A percentile compares a stretch with the other conserved stretches of the same genome.
These are phyloP conservation scores for Orbicella faveolata DNA, from an alignment of 64 coral and sea anemone genomes.

Conservation along the genomic window DNA sequence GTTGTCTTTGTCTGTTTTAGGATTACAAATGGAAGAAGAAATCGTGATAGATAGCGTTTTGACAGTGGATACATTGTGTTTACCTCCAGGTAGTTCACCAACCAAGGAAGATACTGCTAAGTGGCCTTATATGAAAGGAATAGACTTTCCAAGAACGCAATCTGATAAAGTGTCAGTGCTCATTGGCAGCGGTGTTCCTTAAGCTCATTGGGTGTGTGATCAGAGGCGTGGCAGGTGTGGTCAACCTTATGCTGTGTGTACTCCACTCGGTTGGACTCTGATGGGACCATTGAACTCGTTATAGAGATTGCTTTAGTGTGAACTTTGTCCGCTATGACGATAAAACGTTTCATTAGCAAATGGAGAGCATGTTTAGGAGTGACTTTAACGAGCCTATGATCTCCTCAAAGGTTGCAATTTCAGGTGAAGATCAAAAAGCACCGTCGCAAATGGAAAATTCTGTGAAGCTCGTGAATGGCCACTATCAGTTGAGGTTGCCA, in stretches of 20 bases:
- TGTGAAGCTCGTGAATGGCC: background rate
- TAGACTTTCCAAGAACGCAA: constrained; percentile 26
- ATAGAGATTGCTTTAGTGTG: constrained; percentile 14
- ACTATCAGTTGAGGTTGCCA: background rate
- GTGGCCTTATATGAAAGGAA: constrained; percentile 50
- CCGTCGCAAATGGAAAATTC: background rate
- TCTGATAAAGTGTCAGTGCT: constrained; percentile 43
- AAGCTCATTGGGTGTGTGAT: constrained; percentile 67
- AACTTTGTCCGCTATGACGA: constrained; percentile 26
- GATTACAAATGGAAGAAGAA: constrained; percentile 2
- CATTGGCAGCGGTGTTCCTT: constrained; percentile 67
- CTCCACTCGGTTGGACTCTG: constrained; percentile 52
- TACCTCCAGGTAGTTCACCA: background rate
- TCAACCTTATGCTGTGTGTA: constrained; percentile 62
- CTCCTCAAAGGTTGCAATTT: background rate
- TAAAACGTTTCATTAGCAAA: background rate
- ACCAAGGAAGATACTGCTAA: background rate
- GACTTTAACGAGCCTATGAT: constrained; percentile 8
- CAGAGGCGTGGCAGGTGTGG: constrained; percentile 14
- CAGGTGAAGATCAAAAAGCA: constrained; percentile 2
- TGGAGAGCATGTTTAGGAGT: constrained; percentile 5
- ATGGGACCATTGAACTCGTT: constrained; percentile 22
- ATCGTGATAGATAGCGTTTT: constrained; percentile 19
- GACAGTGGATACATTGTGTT: constrained; percentile 11
- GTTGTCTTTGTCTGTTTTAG: constrained; percentile 18